phyloP scores from a whole-genome alignment of 2,888 invertebrate genomes.

The Drosophila formosana region DNA sequence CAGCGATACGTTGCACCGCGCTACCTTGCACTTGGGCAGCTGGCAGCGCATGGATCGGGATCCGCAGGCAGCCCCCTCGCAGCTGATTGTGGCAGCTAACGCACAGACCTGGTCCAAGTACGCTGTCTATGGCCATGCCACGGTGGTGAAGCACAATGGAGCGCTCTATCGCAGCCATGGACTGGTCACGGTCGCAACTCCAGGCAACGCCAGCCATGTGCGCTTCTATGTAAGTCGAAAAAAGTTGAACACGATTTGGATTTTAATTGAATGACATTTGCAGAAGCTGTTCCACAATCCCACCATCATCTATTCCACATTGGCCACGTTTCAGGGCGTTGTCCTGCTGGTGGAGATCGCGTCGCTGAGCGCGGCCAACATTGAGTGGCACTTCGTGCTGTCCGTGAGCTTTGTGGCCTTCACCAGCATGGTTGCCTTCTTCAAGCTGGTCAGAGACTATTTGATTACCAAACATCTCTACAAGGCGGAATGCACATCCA shows the following conservation, averaged over 20 bases:
- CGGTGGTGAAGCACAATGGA: conserved; percentile 90
- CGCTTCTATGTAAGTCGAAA: conserved; percentile 93
- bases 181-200: conserved; percentile 94
- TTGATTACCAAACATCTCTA: conserved; percentile 94
- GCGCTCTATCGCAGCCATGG: conserved; percentile 92
- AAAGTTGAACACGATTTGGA: not conserved
- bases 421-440: conserved; percentile 96
- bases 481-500: conserved; percentile 77
- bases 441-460: conserved; percentile 94
- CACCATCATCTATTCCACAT: conserved; percentile 89
- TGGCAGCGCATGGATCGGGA: conserved; percentile 83
- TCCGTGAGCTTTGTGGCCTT: conserved; percentile 94
- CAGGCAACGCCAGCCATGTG: conserved; percentile 92
- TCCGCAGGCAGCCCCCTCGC: conserved; percentile 43
- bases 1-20: conserved; percentile 95
- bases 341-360: conserved; percentile 92
- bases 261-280: conserved; percentile 69
- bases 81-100: conserved; percentile 71
- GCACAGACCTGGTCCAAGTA: conserved; percentile 86
- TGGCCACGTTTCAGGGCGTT: conserved; percentile 90
- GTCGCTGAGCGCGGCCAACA: conserved; percentile 91
- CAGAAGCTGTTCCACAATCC: conserved; percentile 96
- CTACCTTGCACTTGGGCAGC: conserved; percentile 93
- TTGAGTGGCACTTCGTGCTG: conserved; percentile 96
- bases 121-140: conserved; percentile 91